A percentile compares a stretch with the other conserved stretches of the same genome.
phyloP scores from a whole-genome alignment of 2,113 vertebrate genomes.

The Megalops atlanticus region DNA sequence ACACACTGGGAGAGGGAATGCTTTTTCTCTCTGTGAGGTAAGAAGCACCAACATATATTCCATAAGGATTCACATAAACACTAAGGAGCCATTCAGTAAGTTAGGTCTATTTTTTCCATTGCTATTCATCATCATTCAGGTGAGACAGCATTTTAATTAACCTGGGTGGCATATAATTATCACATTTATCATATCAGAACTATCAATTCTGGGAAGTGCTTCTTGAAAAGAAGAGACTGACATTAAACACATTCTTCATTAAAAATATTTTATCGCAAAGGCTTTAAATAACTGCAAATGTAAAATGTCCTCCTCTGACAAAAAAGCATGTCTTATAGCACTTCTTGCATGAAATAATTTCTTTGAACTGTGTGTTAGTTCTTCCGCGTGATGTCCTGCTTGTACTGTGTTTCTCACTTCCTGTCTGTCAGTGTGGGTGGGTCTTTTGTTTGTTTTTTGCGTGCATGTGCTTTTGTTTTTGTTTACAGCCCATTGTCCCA shows the following conservation, averaged over 20 bases:
- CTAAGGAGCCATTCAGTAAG: conserved; percentile 42
- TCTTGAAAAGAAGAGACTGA: conserved; percentile 11
- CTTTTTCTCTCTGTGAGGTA: not conserved
- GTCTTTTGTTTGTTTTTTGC: too few relatives aligned
- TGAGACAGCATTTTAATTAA: conserved; percentile 67
- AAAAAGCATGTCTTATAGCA: not conserved
- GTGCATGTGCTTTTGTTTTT: too few relatives aligned
- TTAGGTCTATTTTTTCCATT: conserved; percentile 48
- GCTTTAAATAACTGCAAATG: conserved; percentile 12
- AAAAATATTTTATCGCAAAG: not conserved
- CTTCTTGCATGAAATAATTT: conserved; percentile 33
- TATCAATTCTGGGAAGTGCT: conserved; percentile 35
- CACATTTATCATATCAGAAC: conserved; percentile 59
- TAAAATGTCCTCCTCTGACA: not conserved
- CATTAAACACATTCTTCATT: not conserved
- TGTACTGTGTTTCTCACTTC: not conserved
- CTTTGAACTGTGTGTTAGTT: not conserved
- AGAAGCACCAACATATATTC: conserved; percentile 18
- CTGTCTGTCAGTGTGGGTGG: not conserved
- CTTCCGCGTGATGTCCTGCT: too few relatives aligned
- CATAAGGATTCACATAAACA: conserved; percentile 32
- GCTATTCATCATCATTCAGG: conserved; percentile 59
- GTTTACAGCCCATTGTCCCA: too few relatives aligned
- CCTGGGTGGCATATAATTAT: conserved; percentile 59
- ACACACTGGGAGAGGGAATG: not conserved